Percentiles rank a stretch among this genome's conserved stretches.
These are phyloP conservation scores for Rhagoletis zephyria DNA, from an alignment of 1,140 invertebrate species.

Conservation along the genomic window DNA sequence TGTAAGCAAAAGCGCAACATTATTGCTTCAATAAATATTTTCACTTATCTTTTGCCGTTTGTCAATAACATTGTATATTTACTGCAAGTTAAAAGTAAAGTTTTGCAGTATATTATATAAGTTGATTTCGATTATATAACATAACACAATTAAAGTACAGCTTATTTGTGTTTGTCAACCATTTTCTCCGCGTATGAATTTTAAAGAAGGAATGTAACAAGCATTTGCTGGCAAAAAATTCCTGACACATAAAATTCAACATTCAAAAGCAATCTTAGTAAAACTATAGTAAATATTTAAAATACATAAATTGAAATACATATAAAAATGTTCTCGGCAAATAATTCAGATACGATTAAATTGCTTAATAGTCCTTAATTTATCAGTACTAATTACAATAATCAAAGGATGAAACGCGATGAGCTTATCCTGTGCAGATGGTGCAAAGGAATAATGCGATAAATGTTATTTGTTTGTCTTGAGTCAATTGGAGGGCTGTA, in stretches of 20 bases:
- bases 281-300: not conserved
- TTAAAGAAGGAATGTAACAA: not conserved
- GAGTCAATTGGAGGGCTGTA: not conserved
- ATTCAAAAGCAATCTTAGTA: slow-evolving; percentile 4
- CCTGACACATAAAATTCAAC: not conserved
- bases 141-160: not conserved
- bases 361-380: not conserved
- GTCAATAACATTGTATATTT: not conserved
- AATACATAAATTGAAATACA: not conserved
- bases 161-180: slow-evolving; percentile 9
- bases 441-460: slow-evolving; percentile 11
- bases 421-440: slow-evolving; percentile 35
- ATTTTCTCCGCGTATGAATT: not conserved
- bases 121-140: not conserved
- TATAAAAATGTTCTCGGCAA: not conserved
- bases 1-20: not conserved
- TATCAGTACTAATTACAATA: not conserved
- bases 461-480: slow-evolving; percentile 51
- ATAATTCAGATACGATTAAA: not conserved
- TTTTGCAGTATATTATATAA: slow-evolving; percentile 17
- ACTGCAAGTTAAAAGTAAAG: not conserved
- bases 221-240: slow-evolving; percentile 15
- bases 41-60: not conserved
- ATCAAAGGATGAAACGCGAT: not conserved
- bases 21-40: slow-evolving; percentile 30